Percentiles rank a stretch among this genome's conserved stretches.
Evolutionary conservation across 2,888 invertebrate species (phyloP).

Genomic region (Pristionchus arcanus): DNA sequence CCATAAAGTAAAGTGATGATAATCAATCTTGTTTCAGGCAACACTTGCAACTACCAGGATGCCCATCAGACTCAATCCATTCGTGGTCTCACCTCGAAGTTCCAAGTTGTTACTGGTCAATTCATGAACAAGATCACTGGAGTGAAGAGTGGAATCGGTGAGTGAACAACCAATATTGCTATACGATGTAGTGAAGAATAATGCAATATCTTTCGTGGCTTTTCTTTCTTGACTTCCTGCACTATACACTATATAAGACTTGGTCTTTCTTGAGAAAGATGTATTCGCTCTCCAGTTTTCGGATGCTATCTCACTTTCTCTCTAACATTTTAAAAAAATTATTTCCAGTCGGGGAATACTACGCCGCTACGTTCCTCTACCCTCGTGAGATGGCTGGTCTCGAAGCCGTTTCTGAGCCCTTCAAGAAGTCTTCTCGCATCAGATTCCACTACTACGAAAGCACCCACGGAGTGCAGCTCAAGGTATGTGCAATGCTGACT

Average conservation of each 20-base stretch:
- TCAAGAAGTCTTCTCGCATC: constrained; percentile 71
- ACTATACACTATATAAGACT: too few relatives aligned
- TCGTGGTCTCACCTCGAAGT: constrained; percentile 76
- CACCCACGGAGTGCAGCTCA: constrained; percentile 79
- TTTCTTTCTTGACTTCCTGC: too few relatives aligned
- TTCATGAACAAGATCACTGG: constrained; percentile 79
- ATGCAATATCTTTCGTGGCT: too few relatives aligned
- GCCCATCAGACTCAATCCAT: constrained; percentile 75
- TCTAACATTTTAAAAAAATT: neutral
- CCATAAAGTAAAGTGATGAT: neutral
- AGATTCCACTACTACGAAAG: constrained; percentile 79
- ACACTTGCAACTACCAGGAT: constrained; percentile 75
- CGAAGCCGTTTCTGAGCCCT: constrained; percentile 67
- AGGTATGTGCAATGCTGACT: constrained; percentile 63
- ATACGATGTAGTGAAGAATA: too few relatives aligned
- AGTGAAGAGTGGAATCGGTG: constrained; percentile 74
- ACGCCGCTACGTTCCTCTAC: constrained; percentile 78
- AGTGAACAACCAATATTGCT: too few relatives aligned
- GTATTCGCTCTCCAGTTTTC: too few relatives aligned
- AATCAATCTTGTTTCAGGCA: constrained; percentile 61
- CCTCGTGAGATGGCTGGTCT: constrained; percentile 78
- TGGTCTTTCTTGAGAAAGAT: neutral
- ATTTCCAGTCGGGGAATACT: constrained; percentile 75
- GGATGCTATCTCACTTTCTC: neutral
- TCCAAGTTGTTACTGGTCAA: constrained; percentile 77